phyloP scores from a whole-genome alignment of 2,888 invertebrate genomes.

The Lamellibrachia columna region DNA sequence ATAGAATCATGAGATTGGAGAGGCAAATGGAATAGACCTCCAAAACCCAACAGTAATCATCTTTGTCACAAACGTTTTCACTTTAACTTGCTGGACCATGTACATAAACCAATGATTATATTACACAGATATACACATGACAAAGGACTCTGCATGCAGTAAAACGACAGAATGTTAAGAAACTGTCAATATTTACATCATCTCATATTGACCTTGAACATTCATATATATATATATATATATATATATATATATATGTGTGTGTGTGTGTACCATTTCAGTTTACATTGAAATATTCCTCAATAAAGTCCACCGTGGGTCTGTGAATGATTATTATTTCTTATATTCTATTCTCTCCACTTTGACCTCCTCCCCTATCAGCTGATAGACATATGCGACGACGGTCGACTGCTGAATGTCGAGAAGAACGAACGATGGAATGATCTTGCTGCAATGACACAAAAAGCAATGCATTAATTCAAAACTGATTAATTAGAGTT shows the following conservation, averaged over 20 bases:
- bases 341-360: slow-evolving; percentile 98
- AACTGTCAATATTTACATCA: background rate
- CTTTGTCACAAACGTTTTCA: no score
- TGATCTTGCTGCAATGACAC: slow-evolving; percentile 76
- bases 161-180: background rate
- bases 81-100: no score
- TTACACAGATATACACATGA: background rate
- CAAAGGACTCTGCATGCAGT: background rate
- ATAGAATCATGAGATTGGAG: background rate
- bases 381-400: slow-evolving; percentile 97
- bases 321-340: slow-evolving; percentile 68
- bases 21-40: no score
- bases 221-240: background rate
- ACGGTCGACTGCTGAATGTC: slow-evolving; percentile 98
- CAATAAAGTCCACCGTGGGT: background rate
- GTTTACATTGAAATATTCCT: background rate
- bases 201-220: background rate
- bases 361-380: slow-evolving; percentile 98
- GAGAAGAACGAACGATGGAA: slow-evolving; percentile 97
- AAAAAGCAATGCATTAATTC: no score
- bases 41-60: no score
- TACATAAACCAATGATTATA: background rate
- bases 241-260: no score
- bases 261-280: background rate
- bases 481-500: no score